Conservation (phyloP, 2,797 vertebrate species). For the Chelmon rostratus region DNA sequence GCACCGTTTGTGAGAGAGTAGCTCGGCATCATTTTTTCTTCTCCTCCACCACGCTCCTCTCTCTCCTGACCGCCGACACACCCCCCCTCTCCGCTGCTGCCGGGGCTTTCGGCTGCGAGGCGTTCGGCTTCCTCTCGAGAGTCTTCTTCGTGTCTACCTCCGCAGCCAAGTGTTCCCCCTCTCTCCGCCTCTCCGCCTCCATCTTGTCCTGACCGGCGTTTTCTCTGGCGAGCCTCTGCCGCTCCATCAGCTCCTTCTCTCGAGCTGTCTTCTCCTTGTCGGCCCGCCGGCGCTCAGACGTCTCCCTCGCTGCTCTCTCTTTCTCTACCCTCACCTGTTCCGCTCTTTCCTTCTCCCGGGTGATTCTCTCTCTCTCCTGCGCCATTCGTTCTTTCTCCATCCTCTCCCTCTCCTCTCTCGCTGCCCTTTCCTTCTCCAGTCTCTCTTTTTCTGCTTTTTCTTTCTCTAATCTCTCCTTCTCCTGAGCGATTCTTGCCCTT, state of each 20-base stretch:
- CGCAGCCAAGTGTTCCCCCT: background rate
- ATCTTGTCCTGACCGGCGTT: constrained; percentile 23
- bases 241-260: background rate
- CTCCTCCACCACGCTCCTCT: constrained; percentile 13
- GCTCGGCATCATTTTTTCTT: constrained; percentile 42
- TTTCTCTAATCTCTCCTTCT: background rate
- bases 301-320: background rate
- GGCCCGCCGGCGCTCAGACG: background rate
- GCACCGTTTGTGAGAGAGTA: constrained; percentile 17
- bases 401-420: background rate
- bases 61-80: background rate
- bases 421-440: background rate
- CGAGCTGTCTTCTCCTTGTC: background rate
- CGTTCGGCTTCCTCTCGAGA: constrained; percentile 2
- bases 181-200: background rate
- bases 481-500: background rate
- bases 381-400: background rate
- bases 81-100: background rate
- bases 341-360: background rate
- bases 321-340: background rate
- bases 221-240: constrained; percentile 8
- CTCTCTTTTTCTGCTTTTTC: constrained; percentile 13
- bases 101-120: background rate
- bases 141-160: background rate
- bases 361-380: background rate